Evolutionary conservation across 2,797 vertebrate genomes (phyloP).

Genomic region (Discoglossus pictus): DNA sequence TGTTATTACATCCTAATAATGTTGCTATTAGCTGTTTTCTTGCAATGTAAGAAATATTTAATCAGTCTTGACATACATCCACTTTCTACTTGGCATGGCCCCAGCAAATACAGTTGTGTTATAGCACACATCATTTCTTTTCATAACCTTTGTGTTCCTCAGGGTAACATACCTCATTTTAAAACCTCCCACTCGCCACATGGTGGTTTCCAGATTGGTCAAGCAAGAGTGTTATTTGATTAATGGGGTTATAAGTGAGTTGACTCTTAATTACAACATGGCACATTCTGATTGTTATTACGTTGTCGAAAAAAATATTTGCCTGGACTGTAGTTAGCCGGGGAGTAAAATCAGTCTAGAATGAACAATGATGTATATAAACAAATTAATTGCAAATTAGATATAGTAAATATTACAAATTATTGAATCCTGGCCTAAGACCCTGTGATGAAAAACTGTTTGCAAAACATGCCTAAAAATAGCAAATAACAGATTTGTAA

Average conservation of each 20-base stretch:
- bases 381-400: not conserved
- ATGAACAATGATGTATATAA: too few species aligned
- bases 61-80: conserved; percentile 61
- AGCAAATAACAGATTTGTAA: too few species aligned
- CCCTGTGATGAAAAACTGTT: too few species aligned
- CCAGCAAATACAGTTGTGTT: conserved; percentile 59
- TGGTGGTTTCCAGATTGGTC: conserved; percentile 28
- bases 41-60: conserved; percentile 57
- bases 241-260: conserved; percentile 2
- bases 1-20: conserved; percentile 58
- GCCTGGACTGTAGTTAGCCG: too few species aligned
- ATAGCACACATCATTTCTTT: conserved; percentile 55
- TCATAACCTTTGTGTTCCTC: conserved; percentile 56
- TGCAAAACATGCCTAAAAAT: too few species aligned
- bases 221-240: conserved; percentile 30
- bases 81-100: conserved; percentile 59
- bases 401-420: too few species aligned
- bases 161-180: conserved; percentile 34
- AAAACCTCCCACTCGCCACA: conserved; percentile 14
- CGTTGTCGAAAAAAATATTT: not conserved
- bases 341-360: too few species aligned
- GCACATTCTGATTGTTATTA: not conserved
- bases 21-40: conserved; percentile 55
- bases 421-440: too few species aligned
- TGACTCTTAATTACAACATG: conserved; percentile 8